Conservation (phyloP, 2,888 invertebrate genomes). For the Nycteola revayana region DNA sequence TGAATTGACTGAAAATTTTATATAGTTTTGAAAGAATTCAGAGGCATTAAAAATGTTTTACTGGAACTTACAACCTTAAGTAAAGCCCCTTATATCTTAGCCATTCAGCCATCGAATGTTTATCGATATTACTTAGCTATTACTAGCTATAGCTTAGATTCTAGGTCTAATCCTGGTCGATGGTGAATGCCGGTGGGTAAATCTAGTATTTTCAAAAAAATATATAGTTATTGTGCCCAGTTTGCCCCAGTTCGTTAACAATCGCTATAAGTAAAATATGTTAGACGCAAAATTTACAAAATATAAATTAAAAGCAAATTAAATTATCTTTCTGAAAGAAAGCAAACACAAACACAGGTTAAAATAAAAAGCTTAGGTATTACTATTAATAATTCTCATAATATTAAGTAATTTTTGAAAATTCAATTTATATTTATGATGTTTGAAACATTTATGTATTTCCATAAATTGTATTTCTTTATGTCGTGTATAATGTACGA, state of each 20-base stretch:
- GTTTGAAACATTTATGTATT: constrained; percentile 13
- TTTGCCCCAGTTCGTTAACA: constrained; percentile 20
- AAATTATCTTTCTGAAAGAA: constrained; percentile 33
- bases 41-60: too few relatives aligned
- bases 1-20: constrained; percentile 4
- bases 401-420: constrained; percentile 20
- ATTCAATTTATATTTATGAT: constrained; percentile 12
- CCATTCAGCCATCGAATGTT: too few relatives aligned
- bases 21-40: too few relatives aligned
- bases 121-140: too few relatives aligned
- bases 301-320: constrained; percentile 11
- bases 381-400: constrained; percentile 3
- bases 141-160: too few relatives aligned
- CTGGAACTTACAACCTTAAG: too few relatives aligned
- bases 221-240: too few relatives aligned
- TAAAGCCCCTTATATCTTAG: too few relatives aligned
- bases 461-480: constrained; percentile 5
- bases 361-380: constrained; percentile 15
- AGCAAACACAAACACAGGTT: constrained; percentile 21
- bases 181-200: too few relatives aligned
- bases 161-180: too few relatives aligned
- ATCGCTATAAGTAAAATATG: constrained; percentile 22
- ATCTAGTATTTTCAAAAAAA: too few relatives aligned
- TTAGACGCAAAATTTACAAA: constrained; percentile 14
- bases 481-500: constrained; percentile 6